A percentile compares a stretch with the other conserved stretches of the same genome.
phyloP scores from a whole-genome alignment of 2,888 invertebrate genomes.

The Lobophora halterata region DNA sequence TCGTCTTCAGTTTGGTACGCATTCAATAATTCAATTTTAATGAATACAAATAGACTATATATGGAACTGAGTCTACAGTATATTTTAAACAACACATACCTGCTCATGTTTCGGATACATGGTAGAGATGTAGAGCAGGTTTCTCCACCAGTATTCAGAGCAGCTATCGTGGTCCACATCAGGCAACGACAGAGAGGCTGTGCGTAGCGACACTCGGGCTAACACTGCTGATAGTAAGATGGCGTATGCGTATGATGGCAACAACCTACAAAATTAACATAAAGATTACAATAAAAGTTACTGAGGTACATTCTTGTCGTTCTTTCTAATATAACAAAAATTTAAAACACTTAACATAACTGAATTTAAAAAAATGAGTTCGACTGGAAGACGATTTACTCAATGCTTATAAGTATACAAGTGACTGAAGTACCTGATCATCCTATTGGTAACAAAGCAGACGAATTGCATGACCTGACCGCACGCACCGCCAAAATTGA shows the following conservation, averaged over 20 bases:
- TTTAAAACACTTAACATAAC: neutral
- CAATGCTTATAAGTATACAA: neutral
- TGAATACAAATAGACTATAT: too few species aligned
- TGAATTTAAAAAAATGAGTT: too few species aligned
- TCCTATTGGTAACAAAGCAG: conserved; percentile 76
- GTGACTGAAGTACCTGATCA: conserved; percentile 76
- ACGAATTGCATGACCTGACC: conserved; percentile 75
- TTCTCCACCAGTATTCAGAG: conserved; percentile 83
- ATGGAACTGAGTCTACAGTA: too few species aligned
- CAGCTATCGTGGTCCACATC: conserved; percentile 81
- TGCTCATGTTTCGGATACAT: conserved; percentile 80
- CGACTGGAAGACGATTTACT: too few species aligned
- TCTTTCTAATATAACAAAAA: too few species aligned
- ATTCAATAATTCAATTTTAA: too few species aligned
- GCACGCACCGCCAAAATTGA: conserved; percentile 63
- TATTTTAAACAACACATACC: conserved; percentile 66
- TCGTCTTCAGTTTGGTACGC: too few species aligned
- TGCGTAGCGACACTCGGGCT: conserved; percentile 48
- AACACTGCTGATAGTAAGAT: conserved; percentile 75
- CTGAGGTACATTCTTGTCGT: too few species aligned
- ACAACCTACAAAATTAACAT: conserved; percentile 59
- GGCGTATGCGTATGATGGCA: conserved; percentile 82
- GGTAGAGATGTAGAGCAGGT: conserved; percentile 82
- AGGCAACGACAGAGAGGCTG: conserved; percentile 66
- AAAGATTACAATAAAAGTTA: too few species aligned